Evolutionary conservation across 2,797 vertebrate genomes (phyloP), one percentile per base, ranked within the genome.

Genomic region (Phalloptychus januarius): DNA sequence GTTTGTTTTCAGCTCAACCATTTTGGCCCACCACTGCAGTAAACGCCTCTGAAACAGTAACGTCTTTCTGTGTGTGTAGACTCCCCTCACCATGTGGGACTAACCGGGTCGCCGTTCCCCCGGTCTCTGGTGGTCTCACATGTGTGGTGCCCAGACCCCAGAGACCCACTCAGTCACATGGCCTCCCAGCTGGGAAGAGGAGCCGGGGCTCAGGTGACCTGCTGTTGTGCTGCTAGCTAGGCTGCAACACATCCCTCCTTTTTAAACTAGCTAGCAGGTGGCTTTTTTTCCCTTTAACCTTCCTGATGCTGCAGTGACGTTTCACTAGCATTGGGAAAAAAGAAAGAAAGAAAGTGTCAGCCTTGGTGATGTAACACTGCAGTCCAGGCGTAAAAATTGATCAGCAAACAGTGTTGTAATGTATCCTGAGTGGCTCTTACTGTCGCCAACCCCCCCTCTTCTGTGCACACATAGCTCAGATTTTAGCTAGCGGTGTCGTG

Each of bases 121-220:
- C 25, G 31, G 78, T 90, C 84, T 81, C 88, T 45, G 56, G 89
- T 82, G 91, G 81, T 79, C 85, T 87, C 85, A 80, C 79, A 85
- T 82, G 79, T 87, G 84, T 90, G 83, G 84, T 89, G 83, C 85
- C 87, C 80, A 82, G 86, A 86, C 88, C 88, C 48, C 10, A 84
- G 88, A 91, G 89, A 92, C 86, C 79, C 74, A 69, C 71, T 86
- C 79, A 86, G 88, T 94, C 93, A 92, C 88, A 84, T 94, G 92
- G 88, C 83, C 58, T 87, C 86, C 84, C 84, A 92, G 83, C 86
- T 90, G 91, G 93, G 94, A 90, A 56, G 80, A 84, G 88, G 87
- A 90, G 83, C 82, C 80, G 78, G 50, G 85, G 89, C 92, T 95
- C 94, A 94, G 94, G 94, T 95, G 92, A 95, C 94, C 83, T 91